Evolutionary conservation across 2,888 invertebrate genomes (phyloP).

Genomic region (Lampropteryx suffumata): DNA sequence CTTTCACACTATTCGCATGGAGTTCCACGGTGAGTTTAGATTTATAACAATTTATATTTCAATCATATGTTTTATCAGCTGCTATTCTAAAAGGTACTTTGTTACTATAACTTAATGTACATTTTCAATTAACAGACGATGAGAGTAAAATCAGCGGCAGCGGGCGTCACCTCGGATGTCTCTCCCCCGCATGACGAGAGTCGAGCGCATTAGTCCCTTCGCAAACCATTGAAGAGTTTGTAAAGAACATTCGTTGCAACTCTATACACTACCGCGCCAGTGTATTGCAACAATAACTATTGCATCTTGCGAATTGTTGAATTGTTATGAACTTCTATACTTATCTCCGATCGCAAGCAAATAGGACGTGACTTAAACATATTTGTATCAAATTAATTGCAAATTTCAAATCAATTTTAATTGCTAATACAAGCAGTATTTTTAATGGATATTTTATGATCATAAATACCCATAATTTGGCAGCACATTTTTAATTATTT

Average conservation of each 20-base stretch:
- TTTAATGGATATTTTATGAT: slow-evolving; percentile 7
- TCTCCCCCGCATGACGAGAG: slow-evolving; percentile 84
- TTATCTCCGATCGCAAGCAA: no score
- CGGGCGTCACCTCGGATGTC: slow-evolving; percentile 86
- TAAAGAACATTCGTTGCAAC: neutral
- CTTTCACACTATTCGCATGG: slow-evolving; percentile 1
- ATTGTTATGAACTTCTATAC: neutral
- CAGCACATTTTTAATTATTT: neutral
- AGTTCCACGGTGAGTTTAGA: slow-evolving; percentile 9
- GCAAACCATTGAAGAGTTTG: slow-evolving; percentile 11
- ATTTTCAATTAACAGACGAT: slow-evolving; percentile 63
- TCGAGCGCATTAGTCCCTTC: slow-evolving; percentile 58
- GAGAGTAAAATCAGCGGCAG: slow-evolving; percentile 83
- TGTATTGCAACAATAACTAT: slow-evolving; percentile 4
- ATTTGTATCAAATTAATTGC: neutral
- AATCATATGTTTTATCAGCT: neutral
- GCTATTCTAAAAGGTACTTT: neutral
- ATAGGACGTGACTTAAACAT: no score
- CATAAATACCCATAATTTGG: no score
- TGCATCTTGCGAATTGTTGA: neutral
- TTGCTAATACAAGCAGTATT: slow-evolving; percentile 9
- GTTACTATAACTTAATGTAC: slow-evolving; percentile 5
- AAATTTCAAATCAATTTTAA: neutral
- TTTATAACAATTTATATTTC: neutral
- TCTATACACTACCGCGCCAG: neutral